These are phyloP conservation scores for Autographa gamma DNA, from an alignment of 2,888 invertebrate genomes.

Conservation along the genomic window DNA sequence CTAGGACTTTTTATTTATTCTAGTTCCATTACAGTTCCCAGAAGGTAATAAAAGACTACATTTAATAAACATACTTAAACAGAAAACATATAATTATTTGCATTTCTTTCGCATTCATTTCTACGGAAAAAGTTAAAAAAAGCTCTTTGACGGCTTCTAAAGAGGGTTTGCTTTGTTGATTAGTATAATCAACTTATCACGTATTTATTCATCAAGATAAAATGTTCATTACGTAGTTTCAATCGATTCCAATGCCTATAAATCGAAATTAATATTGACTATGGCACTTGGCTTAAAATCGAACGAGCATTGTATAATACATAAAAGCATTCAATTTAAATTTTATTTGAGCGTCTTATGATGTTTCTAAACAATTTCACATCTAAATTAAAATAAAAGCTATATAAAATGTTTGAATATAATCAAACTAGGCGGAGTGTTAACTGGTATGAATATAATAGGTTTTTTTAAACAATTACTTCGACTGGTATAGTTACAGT, in stretches of 20 bases:
- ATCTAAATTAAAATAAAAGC: slow-evolving; percentile 36
- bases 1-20: not conserved
- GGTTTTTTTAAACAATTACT: not conserved
- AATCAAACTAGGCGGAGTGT: slow-evolving; percentile 6
- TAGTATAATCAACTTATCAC: not conserved
- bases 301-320: not conserved
- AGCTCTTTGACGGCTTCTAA: not conserved
- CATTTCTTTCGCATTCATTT: not conserved
- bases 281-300: not conserved
- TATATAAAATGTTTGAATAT: slow-evolving; percentile 15
- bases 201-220: not conserved
- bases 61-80: not conserved
- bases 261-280: not conserved
- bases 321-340: not conserved
- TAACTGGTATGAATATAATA: not conserved
- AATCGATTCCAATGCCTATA: not conserved
- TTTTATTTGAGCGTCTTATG: slow-evolving; percentile 28
- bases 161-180: not conserved
- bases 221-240: not conserved
- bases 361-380: slow-evolving; percentile 26
- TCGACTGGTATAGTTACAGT: not conserved
- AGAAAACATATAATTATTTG: not conserved
- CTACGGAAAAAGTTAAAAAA: not conserved
- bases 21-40: too few relatives aligned
- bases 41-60: not conserved